These are phyloP conservation scores for Chrosomus eos DNA, from an alignment of 2,797 vertebrate genomes.

Conservation along the genomic window DNA sequence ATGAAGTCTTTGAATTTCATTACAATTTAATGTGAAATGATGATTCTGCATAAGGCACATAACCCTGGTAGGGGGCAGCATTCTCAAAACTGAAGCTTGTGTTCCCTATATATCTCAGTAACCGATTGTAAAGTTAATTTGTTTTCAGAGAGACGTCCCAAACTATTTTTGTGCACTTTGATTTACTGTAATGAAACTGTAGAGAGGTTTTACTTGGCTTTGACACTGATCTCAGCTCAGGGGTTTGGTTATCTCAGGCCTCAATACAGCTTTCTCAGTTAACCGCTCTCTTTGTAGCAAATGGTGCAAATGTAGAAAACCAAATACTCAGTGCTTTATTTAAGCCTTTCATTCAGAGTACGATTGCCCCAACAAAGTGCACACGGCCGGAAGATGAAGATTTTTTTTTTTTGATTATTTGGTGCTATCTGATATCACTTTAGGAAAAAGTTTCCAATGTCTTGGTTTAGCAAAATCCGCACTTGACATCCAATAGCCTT, in stretches of 20 bases:
- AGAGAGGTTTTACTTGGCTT: slow-evolving; percentile 51
- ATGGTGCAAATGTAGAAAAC: slow-evolving; percentile 76
- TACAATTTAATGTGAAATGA: not conserved
- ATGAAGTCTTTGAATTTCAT: not conserved
- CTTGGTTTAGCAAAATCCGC: slow-evolving; percentile 47
- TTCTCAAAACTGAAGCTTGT: slow-evolving; percentile 20
- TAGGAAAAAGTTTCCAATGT: slow-evolving; percentile 47
- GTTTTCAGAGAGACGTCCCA: slow-evolving; percentile 6
- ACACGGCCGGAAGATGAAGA: slow-evolving; percentile 19
- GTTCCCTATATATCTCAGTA: not conserved
- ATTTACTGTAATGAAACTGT: slow-evolving; percentile 49
- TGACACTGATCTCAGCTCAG: slow-evolving; percentile 61
- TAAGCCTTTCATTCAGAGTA: slow-evolving; percentile 63
- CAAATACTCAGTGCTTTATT: slow-evolving; percentile 74
- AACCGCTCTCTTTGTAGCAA: slow-evolving; percentile 55
- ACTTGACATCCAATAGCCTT: slow-evolving; percentile 56
- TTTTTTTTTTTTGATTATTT: slow-evolving; percentile 62
- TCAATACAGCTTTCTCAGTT: slow-evolving; percentile 44
- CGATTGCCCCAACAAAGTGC: slow-evolving; percentile 35
- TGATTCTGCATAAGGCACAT: not conserved
- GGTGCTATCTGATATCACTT: slow-evolving; percentile 72
- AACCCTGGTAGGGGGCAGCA: slow-evolving; percentile 15
- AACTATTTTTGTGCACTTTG: slow-evolving; percentile 42
- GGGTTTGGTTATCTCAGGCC: slow-evolving; percentile 63
- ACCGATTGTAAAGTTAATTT: not conserved